Conservation (phyloP, 2,888 invertebrate genomes). For the Xestia ashworthii region DNA sequence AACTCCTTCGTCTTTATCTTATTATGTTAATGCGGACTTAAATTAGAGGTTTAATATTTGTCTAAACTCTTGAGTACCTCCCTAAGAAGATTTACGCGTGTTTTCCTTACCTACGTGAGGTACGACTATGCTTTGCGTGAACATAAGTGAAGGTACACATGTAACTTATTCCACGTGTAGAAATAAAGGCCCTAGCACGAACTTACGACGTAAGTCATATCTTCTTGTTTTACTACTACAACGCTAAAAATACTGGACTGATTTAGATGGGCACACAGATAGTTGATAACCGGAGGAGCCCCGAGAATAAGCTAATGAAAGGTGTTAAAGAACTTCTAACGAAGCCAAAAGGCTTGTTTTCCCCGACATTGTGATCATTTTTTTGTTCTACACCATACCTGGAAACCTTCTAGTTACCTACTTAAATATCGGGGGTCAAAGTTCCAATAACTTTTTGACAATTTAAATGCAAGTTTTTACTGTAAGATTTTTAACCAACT, state of each 20-base stretch:
- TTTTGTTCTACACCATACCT: too few relatives aligned
- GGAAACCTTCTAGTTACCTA: too few relatives aligned
- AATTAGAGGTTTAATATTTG: neutral
- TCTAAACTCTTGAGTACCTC: neutral
- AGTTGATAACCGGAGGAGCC: too few relatives aligned
- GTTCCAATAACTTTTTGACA: too few relatives aligned
- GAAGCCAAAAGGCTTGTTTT: too few relatives aligned
- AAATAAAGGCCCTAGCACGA: neutral
- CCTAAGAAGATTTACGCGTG: neutral
- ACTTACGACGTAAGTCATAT: neutral
- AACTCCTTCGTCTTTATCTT: neutral
- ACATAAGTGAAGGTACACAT: neutral
- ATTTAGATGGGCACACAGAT: neutral
- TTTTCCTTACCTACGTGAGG: neutral
- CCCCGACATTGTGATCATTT: too few relatives aligned
- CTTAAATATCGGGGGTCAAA: too few relatives aligned
- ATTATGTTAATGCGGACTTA: neutral
- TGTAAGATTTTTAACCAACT: too few relatives aligned
- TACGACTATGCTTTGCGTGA: neutral
- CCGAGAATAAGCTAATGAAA: too few relatives aligned
- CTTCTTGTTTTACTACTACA: too few relatives aligned
- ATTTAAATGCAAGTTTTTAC: too few relatives aligned
- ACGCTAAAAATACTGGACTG: neutral
- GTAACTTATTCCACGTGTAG: constrained; percentile 18
- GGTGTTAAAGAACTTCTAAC: too few relatives aligned